Percentiles rank a stretch among this genome's conserved stretches.
These are phyloP conservation scores for Drosophila takahashii DNA, from an alignment of 1,140 invertebrate genomes.

Conservation along the genomic window DNA sequence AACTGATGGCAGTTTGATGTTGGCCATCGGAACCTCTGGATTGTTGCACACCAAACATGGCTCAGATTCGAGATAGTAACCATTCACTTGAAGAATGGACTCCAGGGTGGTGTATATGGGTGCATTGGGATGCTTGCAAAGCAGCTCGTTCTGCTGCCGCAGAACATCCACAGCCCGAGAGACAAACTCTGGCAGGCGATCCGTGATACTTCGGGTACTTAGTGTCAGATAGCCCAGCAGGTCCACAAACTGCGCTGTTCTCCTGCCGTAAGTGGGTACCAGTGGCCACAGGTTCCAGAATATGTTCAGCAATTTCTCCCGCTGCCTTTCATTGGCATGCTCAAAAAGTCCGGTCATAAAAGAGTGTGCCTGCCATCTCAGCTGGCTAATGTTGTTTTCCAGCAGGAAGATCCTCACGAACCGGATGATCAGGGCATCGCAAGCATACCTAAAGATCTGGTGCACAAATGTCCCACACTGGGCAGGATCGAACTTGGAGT, in stretches of 20 bases:
- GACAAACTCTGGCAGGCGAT: constrained; percentile 90
- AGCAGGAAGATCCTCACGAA: constrained; percentile 96
- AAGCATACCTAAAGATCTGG: constrained; percentile 90
- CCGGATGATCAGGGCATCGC: constrained; percentile 88
- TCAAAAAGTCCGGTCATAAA: constrained; percentile 94
- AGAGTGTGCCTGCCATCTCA: constrained; percentile 98
- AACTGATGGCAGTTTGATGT: constrained; percentile 96
- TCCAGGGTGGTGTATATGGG: constrained; percentile 96
- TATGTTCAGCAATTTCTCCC: constrained; percentile 91
- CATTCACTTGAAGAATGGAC: constrained; percentile 97
- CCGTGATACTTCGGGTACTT: constrained; percentile 87
- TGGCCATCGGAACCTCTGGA: constrained; percentile 96
- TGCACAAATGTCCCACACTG: constrained; percentile 89
- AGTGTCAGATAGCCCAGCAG: constrained; percentile 96
- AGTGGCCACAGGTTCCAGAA: constrained; percentile 97
- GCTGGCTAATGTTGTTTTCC: constrained; percentile 96
- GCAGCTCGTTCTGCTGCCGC: constrained; percentile 93
- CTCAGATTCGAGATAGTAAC: constrained; percentile 98
- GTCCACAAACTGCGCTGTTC: constrained; percentile 98
- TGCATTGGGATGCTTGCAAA: constrained; percentile 97
- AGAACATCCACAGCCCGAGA: constrained; percentile 94
- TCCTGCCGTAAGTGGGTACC: constrained; percentile 95
- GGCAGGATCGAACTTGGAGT: constrained; percentile 89
- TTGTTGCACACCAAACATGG: constrained; percentile 99
- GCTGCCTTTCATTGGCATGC: constrained; percentile 91